Conservation (phyloP, 2,888 invertebrate genomes). For the Lepidonotus clava region DNA sequence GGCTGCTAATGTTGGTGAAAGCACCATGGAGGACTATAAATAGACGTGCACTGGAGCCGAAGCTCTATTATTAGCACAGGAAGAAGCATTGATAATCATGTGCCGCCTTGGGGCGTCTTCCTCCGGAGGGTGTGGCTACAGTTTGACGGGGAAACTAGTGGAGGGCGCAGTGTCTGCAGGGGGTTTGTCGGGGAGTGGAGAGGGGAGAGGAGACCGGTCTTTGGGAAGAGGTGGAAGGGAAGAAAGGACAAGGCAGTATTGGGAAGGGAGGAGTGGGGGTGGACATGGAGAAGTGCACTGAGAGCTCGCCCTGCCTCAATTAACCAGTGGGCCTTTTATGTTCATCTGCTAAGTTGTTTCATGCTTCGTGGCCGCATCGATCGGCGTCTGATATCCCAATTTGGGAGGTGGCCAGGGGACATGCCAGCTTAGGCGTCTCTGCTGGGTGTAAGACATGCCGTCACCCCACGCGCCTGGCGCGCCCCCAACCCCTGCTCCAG, state of each 20-base stretch:
- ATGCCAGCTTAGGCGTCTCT: constrained; percentile 3
- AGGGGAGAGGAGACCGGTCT: too few relatives aligned
- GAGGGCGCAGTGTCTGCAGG: neutral
- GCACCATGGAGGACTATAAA: constrained; percentile 6
- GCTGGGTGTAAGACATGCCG: neutral
- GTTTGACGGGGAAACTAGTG: neutral
- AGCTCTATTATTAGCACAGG: constrained; percentile 37
- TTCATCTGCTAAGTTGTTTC: constrained; percentile 46
- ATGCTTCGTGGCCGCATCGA: constrained; percentile 21
- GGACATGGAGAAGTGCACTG: neutral
- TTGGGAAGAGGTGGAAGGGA: neutral
- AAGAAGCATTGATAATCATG: constrained; percentile 34
- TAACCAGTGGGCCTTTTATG: constrained; percentile 29
- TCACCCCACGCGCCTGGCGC: neutral
- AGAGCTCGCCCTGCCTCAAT: neutral
- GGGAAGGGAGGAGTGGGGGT: neutral
- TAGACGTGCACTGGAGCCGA: neutral
- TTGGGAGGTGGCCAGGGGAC: constrained; percentile 39
- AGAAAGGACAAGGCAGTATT: neutral
- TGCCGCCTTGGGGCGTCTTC: neutral
- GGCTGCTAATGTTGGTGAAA: constrained; percentile 14
- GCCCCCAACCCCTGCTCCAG: neutral
- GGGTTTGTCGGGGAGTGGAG: neutral
- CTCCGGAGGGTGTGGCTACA: neutral
- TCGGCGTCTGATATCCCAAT: constrained; percentile 30